These are phyloP conservation scores for Sesamia inferens DNA, from an alignment of 2,888 invertebrate species.

Conservation along the genomic window DNA sequence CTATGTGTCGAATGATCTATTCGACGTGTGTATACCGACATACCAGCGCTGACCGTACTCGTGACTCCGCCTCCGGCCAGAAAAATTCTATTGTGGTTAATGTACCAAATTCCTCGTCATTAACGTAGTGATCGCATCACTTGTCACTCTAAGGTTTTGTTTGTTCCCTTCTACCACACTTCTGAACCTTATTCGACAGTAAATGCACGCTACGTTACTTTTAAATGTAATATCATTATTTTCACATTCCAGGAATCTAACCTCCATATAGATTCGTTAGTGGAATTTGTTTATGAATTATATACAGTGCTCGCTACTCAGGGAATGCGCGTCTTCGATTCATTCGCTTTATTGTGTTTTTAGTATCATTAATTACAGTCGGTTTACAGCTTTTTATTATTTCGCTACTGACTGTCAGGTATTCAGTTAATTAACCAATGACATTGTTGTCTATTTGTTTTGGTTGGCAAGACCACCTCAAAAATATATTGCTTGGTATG, in stretches of 20 bases:
- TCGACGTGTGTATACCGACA: slow-evolving; percentile 75
- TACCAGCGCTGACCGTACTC: slow-evolving; percentile 76
- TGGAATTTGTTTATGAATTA: slow-evolving; percentile 74
- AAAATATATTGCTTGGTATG: slow-evolving; percentile 73
- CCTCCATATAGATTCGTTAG: slow-evolving; percentile 77
- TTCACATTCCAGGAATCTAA: slow-evolving; percentile 78
- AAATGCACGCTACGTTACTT: slow-evolving; percentile 69
- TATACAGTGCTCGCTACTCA: slow-evolving; percentile 67
- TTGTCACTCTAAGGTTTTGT: slow-evolving; percentile 76
- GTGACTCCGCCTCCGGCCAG: slow-evolving; percentile 84
- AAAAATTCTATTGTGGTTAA: slow-evolving; percentile 89
- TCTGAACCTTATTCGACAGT: slow-evolving; percentile 71
- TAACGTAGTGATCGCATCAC: slow-evolving; percentile 80
- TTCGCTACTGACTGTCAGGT: slow-evolving; percentile 54
- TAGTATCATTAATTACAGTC: slow-evolving; percentile 68
- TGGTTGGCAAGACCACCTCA: slow-evolving; percentile 70
- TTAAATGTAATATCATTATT: slow-evolving; percentile 74
- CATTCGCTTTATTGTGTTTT: slow-evolving; percentile 63
- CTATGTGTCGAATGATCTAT: slow-evolving; percentile 78
- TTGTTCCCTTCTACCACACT: slow-evolving; percentile 75
- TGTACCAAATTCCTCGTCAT: slow-evolving; percentile 88
- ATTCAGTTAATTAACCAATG: slow-evolving; percentile 66
- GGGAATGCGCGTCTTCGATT: slow-evolving; percentile 76
- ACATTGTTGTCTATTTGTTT: slow-evolving; percentile 70
- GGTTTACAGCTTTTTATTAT: slow-evolving; percentile 66